Evolutionary conservation across 2,113 vertebrate species (phyloP).

Genomic region (Geothlypis trichas): DNA sequence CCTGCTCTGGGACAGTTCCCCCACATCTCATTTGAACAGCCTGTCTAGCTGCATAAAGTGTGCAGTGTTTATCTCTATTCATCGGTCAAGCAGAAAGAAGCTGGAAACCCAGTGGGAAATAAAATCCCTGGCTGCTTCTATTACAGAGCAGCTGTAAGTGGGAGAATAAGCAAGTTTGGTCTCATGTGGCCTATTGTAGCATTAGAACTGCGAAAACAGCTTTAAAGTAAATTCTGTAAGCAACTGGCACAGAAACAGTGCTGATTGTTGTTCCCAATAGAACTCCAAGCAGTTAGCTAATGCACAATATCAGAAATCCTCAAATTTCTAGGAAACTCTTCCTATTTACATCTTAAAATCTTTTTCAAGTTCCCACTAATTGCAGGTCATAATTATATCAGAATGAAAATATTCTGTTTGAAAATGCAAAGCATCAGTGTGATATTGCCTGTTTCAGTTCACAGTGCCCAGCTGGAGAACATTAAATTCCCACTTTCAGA

Average conservation of each 20-base stretch:
- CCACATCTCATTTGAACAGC: not conserved
- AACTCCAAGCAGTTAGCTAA: not conserved
- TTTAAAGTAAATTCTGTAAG: not conserved
- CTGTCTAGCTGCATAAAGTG: not conserved
- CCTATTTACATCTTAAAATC: not conserved
- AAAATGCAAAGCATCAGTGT: not conserved
- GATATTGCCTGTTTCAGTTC: not conserved
- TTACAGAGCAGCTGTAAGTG: conserved; percentile 21
- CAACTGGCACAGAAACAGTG: not conserved
- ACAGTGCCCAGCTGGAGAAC: not conserved
- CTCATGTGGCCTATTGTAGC: not conserved
- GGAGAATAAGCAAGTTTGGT: conserved; percentile 14
- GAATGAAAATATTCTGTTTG: not conserved
- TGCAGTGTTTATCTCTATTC: not conserved
- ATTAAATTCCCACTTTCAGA: not conserved
- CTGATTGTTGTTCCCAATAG: not conserved
- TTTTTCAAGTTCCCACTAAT: not conserved
- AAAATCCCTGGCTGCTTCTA: not conserved
- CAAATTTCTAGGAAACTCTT: not conserved
- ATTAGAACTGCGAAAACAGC: not conserved
- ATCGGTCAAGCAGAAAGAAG: conserved; percentile 9
- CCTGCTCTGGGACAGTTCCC: not conserved
- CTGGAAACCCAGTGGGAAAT: not conserved
- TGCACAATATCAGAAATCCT: not conserved
- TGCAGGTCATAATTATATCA: not conserved